Percentiles rank a stretch among this genome's conserved stretches.
These are phyloP conservation scores for Onychostoma macrolepis DNA, from an alignment of 2,113 vertebrate species.

Conservation along the genomic window DNA sequence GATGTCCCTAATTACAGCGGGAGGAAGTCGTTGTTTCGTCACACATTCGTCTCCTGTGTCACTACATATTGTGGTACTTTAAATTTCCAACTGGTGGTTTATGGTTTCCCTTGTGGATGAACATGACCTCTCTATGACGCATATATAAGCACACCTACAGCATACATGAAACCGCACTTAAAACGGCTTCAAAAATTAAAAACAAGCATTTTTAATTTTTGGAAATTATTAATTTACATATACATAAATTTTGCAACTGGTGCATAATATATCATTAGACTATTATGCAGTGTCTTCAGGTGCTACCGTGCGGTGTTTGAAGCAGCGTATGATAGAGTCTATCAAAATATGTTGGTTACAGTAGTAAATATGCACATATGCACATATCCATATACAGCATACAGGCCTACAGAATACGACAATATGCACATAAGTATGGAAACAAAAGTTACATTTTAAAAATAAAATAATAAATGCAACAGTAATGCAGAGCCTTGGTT, in stretches of 20 bases:
- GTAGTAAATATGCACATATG: too few relatives aligned
- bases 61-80: slow-evolving; percentile 26
- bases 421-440: too few relatives aligned
- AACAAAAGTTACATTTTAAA: too few relatives aligned
- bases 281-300: neutral
- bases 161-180: neutral
- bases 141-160: neutral
- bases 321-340: neutral
- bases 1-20: slow-evolving; percentile 8
- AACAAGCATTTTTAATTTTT: neutral
- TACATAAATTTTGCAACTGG: neutral
- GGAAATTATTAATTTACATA: neutral
- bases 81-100: slow-evolving; percentile 31
- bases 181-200: neutral
- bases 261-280: neutral
- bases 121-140: neutral
- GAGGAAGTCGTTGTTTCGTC: slow-evolving; percentile 25
- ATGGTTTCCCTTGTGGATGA: slow-evolving; percentile 6
- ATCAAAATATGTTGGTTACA: neutral
- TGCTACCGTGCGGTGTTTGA: neutral
- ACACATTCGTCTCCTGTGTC: slow-evolving; percentile 19
- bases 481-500: neutral
- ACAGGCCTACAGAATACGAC: too few relatives aligned
- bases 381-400: too few relatives aligned
- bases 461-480: neutral